Evolutionary conservation across 2,888 invertebrate species (phyloP).

Genomic region (Spilosoma lubricipeda): DNA sequence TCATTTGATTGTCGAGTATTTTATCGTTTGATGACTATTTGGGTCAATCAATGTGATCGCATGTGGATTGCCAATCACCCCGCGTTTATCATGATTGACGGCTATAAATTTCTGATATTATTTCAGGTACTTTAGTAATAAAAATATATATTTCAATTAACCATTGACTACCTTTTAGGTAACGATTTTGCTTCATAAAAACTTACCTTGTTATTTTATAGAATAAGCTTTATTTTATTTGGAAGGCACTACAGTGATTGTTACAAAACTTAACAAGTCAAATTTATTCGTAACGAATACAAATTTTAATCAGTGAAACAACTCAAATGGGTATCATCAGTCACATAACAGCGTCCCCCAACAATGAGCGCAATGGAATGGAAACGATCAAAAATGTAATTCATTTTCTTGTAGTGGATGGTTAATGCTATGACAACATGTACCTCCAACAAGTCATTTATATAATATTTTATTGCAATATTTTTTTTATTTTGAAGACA

Average conservation of each 20-base stretch:
- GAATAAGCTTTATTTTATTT: background rate
- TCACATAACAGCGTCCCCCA: conserved; percentile 68
- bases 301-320: conserved; percentile 61
- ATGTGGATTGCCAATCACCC: background rate
- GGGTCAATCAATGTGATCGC: background rate
- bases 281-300: conserved; percentile 22
- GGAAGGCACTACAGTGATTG: background rate
- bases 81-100: background rate
- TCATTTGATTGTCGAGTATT: background rate
- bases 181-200: background rate
- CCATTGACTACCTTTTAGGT: background rate
- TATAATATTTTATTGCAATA: conserved; percentile 31
- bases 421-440: conserved; percentile 59
- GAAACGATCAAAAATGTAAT: conserved; percentile 79
- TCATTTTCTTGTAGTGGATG: conserved; percentile 70
- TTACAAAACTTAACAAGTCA: background rate
- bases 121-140: background rate
- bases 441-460: conserved; percentile 48
- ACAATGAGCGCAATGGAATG: conserved; percentile 72
- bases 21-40: background rate
- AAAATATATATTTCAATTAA: background rate
- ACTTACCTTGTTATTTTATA: background rate
- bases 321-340: conserved; percentile 64
- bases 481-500: conserved; percentile 29
- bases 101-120: background rate